Evolutionary conservation across 2,888 invertebrate genomes (phyloP).

Genomic region (Drosophila birchii): DNA sequence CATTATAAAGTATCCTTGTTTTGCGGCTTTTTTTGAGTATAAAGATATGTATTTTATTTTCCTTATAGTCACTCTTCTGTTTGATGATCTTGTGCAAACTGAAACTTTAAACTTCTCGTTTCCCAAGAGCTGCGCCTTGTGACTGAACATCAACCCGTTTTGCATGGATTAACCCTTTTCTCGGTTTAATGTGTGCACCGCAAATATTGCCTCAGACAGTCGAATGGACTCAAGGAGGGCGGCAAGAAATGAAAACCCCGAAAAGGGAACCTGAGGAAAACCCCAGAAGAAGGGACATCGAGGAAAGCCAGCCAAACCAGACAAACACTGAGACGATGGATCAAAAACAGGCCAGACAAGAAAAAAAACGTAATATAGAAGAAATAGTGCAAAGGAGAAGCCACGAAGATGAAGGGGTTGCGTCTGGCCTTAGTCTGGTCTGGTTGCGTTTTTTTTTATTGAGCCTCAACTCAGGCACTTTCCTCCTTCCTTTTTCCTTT

Average conservation of each 20-base stretch:
- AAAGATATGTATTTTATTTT: no score
- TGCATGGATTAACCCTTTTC: slow-evolving; percentile 34
- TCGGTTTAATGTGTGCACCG: slow-evolving; percentile 70
- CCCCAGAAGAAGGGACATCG: slow-evolving; percentile 12
- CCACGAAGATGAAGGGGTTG: slow-evolving; percentile 29
- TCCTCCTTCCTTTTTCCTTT: slow-evolving; percentile 4
- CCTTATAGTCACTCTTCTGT: no score
- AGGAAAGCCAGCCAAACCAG: slow-evolving; percentile 50
- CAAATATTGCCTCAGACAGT: slow-evolving; percentile 78
- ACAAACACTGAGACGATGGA: slow-evolving; percentile 52
- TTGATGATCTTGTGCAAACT: slow-evolving; percentile 19
- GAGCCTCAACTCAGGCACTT: slow-evolving; percentile 14
- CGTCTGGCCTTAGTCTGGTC: slow-evolving; percentile 34
- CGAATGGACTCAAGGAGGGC: slow-evolving; percentile 52
- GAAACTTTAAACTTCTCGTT: neutral
- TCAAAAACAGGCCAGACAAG: slow-evolving; percentile 51
- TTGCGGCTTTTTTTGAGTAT: no score
- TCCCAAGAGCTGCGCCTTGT: neutral
- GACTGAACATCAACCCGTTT: slow-evolving; percentile 34
- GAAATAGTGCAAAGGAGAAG: slow-evolving; percentile 26
- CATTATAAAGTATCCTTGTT: no score
- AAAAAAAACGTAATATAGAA: slow-evolving; percentile 9
- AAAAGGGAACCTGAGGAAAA: neutral
- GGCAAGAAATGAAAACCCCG: slow-evolving; percentile 13
- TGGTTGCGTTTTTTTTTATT: slow-evolving; percentile 36